phyloP scores from a whole-genome alignment of 2,797 vertebrate genomes.

The Epinephelus malabaricus region DNA sequence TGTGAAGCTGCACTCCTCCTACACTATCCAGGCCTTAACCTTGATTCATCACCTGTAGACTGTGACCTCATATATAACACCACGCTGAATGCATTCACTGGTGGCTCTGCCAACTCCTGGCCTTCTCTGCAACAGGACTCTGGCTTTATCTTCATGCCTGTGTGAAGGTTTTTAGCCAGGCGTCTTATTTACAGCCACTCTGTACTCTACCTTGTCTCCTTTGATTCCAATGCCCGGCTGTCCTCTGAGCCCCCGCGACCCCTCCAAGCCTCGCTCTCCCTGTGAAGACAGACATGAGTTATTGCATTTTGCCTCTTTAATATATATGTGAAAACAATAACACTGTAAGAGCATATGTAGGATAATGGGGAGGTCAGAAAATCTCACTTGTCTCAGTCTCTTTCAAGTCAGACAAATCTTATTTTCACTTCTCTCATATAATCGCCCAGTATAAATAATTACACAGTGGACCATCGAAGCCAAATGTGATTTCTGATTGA shows the following conservation, averaged over 20 bases:
- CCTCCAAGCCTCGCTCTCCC: constrained; percentile 92
- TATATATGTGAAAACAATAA: constrained; percentile 5
- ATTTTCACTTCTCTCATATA: not conserved
- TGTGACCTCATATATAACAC: constrained; percentile 62
- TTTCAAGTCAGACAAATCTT: too few species aligned
- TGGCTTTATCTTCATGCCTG: constrained; percentile 46
- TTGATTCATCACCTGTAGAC: constrained; percentile 60
- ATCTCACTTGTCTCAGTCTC: too few species aligned
- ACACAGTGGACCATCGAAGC: not conserved
- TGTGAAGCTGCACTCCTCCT: constrained; percentile 47
- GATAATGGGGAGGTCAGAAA: not conserved
- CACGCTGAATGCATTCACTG: constrained; percentile 51
- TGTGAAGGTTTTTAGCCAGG: constrained; percentile 53
- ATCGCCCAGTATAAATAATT: not conserved
- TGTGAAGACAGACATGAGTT: constrained; percentile 71
- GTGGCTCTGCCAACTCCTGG: constrained; percentile 47
- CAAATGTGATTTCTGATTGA: constrained; percentile 22
- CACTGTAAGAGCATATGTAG: not conserved
- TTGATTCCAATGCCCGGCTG: constrained; percentile 87
- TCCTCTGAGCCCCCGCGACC: constrained; percentile 88
- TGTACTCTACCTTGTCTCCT: constrained; percentile 90
- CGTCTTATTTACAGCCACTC: constrained; percentile 77
- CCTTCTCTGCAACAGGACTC: constrained; percentile 44
- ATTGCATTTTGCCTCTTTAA: constrained; percentile 30
- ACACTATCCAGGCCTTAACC: constrained; percentile 38